Evolutionary conservation across 2,113 vertebrate species (phyloP), one percentile per base, ranked within the genome.

Genomic region (Orthonyx spaldingii): DNA sequence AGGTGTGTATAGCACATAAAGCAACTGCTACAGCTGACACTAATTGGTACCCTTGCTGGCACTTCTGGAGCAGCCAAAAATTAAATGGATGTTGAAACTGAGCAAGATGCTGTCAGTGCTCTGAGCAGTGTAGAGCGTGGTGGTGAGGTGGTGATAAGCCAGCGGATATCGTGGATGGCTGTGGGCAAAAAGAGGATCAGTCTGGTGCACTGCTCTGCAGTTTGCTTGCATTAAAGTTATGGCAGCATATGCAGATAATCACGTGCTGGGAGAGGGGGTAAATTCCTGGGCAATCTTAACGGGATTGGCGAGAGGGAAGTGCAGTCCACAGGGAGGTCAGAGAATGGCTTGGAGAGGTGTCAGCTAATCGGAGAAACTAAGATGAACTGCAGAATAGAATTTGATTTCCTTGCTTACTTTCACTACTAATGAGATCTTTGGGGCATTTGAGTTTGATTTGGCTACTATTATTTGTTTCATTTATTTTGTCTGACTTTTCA

Each of bases 11-110:
- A 71, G 89, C 92, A 50, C 49, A 9, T 5, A 52, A 28, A 90
- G 88, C 87, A 91, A 86, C 88, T 93, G 83, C 75, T 84, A 27
- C 24, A 84, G 84, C 83, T 96, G 93, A 92, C 90, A 84, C 83
- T 94, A 89, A 93, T 80, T 95, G 88, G 52, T 90, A 28, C 64
- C 39, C 56, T 94, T 57, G 88, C 85, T 90, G 90, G 68, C 80
- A 27, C 85, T 90, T 80, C 69, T 3, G 3, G 86, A 81, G 60
- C 90, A 94, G 94, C 92, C 90, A 93, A 75, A 95, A 94, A 63
- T 84, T 41, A 81, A 95, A 71, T 90, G 44, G 56, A 64, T 75
- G 44, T 61, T 84, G 88, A 80, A 93, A 56, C 28, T 17, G 63
- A 90, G 86, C 69, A 75, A 90, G 88, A 35, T 78, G 56, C 72